Evolutionary conservation across 1,140 invertebrate species (phyloP), one percentile per base, ranked within the genome.

Genomic region (Brachionus angularis): DNA sequence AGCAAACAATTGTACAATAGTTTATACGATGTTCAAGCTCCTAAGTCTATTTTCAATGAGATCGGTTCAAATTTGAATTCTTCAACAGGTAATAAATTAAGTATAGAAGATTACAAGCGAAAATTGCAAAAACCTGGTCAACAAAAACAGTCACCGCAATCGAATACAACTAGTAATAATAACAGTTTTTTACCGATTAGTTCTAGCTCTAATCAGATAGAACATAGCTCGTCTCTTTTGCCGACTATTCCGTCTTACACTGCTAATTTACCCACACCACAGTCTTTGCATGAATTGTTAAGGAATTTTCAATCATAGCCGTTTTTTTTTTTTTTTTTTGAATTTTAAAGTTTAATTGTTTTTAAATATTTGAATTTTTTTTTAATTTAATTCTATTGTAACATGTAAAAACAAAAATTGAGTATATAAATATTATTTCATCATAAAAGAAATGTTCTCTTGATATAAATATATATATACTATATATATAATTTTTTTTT

Each of bases 261-360:
- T 16, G 23, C 47, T n/a, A 67, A 67, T 47, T 47, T 67, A 67
- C 62, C 46, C 16, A 42, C 62, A 27, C 62, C 62, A 5, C 62
- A 67, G 62, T 67, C 62, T 16, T 47, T 67, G 42, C 62, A 67
- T 29, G 62, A 67, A 36, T 46, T 67, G 47, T 46, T 67, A 18
- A 46, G 62, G 33, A 67, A 67, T 67, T 14, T 67, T 67, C 62
- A 67, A 46, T 67, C 62, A 7, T 67, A 67, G 47, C 3, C 39
- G 14, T 47, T 58, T 23, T 42, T 18, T 23, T 33, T 58, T 34
- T 34, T 58, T 18, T 34, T 34, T 36, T 16, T 29, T 39, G 23
- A n/a, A n/a, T n/a, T n/a, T n/a, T n/a, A n/a, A n/a, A n/a, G n/a
- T n/a, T n/a, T n/a, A n/a, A n/a, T n/a, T n/a, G n/a, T n/a, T n/a